Conservation (phyloP, 2,797 vertebrate genomes). For the Myotis vivesi region DNA sequence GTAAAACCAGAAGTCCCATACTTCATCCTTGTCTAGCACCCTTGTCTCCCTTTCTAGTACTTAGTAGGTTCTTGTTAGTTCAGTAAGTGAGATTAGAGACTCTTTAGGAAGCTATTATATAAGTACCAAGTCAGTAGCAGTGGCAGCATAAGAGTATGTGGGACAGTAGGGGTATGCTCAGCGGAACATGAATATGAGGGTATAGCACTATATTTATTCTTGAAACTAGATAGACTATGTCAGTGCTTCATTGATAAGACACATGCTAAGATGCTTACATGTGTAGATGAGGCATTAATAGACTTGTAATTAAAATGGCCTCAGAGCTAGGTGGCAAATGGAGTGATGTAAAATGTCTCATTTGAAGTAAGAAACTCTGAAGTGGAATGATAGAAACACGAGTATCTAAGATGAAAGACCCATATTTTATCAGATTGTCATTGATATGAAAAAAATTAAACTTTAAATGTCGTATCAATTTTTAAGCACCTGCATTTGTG, state of each 20-base stretch:
- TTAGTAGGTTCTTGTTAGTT: neutral
- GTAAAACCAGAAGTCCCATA: neutral
- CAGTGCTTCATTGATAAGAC: neutral
- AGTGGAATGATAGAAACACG: neutral
- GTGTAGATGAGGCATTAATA: neutral
- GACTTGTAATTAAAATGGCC: neutral
- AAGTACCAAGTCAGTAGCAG: neutral
- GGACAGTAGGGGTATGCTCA: neutral
- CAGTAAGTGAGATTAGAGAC: neutral
- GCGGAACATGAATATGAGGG: neutral
- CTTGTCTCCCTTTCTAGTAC: neutral
- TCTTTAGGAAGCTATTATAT: neutral
- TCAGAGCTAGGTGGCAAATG: neutral
- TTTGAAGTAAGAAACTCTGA: neutral
- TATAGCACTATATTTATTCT: neutral
- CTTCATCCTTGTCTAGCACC: neutral
- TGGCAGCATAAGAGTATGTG: neutral
- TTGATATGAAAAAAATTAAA: neutral
- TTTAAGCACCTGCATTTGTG: constrained; percentile 26
- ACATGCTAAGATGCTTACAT: neutral
- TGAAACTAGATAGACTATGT: neutral
- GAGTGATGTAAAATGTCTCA: neutral
- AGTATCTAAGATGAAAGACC: neutral
- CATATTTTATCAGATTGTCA: neutral
- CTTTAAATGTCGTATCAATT: neutral